Evolutionary conservation across 2,113 vertebrate species (phyloP).

Genomic region (Pteruthius melanotis): DNA sequence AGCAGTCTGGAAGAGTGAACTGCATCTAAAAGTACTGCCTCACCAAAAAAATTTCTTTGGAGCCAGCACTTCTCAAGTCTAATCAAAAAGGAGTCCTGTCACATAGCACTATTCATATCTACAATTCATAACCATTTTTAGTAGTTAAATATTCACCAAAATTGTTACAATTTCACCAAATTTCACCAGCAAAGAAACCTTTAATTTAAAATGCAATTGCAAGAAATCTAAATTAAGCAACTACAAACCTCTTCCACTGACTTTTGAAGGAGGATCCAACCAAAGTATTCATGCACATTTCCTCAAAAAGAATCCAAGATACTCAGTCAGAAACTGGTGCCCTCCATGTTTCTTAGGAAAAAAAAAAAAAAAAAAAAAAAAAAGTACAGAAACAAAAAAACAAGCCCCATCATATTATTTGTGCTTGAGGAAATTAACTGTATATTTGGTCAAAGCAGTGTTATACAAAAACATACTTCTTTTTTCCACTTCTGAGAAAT

Average conservation of each 20-base stretch:
- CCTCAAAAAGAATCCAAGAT: neutral
- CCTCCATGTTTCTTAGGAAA: neutral
- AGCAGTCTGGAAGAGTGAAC: neutral
- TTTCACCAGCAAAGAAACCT: neutral
- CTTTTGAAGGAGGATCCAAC: neutral
- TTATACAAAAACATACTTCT: no score
- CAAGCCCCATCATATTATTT: neutral
- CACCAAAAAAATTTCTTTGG: neutral
- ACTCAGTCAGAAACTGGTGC: neutral
- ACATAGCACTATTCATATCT: neutral
- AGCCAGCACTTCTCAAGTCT: neutral
- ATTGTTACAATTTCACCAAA: neutral
- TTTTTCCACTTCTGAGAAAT: neutral
- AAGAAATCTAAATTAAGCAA: neutral
- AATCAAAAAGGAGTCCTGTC: neutral
- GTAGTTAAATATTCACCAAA: neutral
- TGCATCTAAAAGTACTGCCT: neutral
- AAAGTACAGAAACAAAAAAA: neutral
- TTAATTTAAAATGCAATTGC: neutral
- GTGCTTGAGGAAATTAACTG: neutral
- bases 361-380: neutral
- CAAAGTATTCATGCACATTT: neutral
- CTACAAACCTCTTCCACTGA: neutral
- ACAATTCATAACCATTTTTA: neutral
- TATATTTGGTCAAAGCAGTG: neutral